These are phyloP conservation scores for Harpagifer antarcticus DNA, from an alignment of 2,797 vertebrate genomes.

Conservation along the genomic window DNA sequence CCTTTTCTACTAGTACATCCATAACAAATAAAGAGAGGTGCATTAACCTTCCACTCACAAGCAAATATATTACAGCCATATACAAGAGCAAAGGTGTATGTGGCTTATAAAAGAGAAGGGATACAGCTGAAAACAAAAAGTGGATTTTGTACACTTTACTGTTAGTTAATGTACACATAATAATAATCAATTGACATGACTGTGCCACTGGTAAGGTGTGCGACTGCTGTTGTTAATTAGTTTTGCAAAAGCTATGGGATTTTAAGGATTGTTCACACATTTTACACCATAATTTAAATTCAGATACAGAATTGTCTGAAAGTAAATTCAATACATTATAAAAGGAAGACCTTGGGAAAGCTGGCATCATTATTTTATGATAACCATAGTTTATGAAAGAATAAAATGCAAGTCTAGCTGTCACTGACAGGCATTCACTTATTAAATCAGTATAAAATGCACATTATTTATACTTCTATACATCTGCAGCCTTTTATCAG, in stretches of 20 bases:
- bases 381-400: not conserved
- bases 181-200: constrained; percentile 19
- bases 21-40: constrained; percentile 32
- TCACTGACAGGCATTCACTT: too few relatives aligned
- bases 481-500: constrained; percentile 45
- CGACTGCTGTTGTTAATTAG: too few relatives aligned
- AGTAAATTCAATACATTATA: not conserved
- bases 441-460: constrained; percentile 18
- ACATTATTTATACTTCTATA: constrained; percentile 9
- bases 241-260: not conserved
- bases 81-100: not conserved
- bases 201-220: not conserved
- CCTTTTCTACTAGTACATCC: constrained; percentile 49
- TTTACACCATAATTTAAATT: constrained; percentile 7
- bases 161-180: not conserved
- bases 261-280: not conserved
- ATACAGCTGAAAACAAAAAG: not conserved
- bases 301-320: not conserved
- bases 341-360: not conserved
- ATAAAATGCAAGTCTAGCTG: not conserved
- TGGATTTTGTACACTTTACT: too few relatives aligned
- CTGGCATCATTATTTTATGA: too few relatives aligned
- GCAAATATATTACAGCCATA: constrained; percentile 18
- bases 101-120: constrained; percentile 2
- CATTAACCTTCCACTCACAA: constrained; percentile 5